Conservation (phyloP, 2,888 invertebrate species). For the Ellobium chinense region DNA sequence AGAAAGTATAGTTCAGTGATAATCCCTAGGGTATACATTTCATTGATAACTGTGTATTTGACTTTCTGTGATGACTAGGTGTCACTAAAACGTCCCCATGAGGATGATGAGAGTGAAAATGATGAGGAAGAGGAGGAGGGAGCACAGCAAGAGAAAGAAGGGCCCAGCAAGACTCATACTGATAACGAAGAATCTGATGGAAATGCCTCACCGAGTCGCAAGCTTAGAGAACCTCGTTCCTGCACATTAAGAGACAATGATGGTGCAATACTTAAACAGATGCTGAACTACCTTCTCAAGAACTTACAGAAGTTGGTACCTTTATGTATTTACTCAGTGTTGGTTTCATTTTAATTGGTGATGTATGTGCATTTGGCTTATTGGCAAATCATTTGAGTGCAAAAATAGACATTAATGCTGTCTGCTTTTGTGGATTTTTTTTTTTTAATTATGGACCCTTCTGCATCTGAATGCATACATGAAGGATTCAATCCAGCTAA, state of each 20-base stretch:
- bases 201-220: slow-evolving; percentile 36
- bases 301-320: slow-evolving; percentile 86
- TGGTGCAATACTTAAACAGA: slow-evolving; percentile 63
- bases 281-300: slow-evolving; percentile 85
- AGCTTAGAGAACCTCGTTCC: slow-evolving; percentile 39
- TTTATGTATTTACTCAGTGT: background rate
- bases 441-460: no score
- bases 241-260: slow-evolving; percentile 57
- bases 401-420: no score
- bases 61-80: no score
- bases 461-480: no score
- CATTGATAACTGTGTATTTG: no score
- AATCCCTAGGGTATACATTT: no score
- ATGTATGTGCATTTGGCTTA: no score
- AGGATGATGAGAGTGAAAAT: slow-evolving; percentile 42
- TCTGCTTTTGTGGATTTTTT: no score
- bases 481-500: no score
- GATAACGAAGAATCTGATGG: slow-evolving; percentile 51
- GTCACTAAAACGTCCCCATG: slow-evolving; percentile 33
- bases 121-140: slow-evolving; percentile 41
- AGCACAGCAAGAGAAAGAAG: slow-evolving; percentile 32
- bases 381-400: no score
- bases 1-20: no score
- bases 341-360: no score
- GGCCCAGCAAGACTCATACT: background rate